phyloP scores from a whole-genome alignment of 1,140 invertebrate species.

The Lasioglossum albipes region DNA sequence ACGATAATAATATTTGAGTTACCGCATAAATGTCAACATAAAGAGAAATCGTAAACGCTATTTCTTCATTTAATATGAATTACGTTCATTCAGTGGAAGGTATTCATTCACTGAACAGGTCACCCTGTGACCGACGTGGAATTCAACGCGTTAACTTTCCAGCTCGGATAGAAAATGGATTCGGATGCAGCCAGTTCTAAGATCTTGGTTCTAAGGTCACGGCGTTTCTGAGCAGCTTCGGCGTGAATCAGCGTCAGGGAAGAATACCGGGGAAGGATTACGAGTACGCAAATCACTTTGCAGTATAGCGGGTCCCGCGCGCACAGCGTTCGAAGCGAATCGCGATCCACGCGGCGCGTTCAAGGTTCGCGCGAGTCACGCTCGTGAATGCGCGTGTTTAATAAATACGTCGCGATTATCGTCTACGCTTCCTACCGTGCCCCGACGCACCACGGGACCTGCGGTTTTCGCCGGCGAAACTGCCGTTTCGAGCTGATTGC shows the following conservation, averaged over 20 bases:
- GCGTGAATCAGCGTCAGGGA: not conserved
- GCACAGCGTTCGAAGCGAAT: not conserved
- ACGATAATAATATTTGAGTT: too few relatives aligned
- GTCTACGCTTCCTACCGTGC: not conserved
- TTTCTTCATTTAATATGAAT: too few relatives aligned
- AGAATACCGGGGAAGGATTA: not conserved
- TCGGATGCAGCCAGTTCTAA: too few relatives aligned
- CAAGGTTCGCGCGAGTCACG: not conserved
- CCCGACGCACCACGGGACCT: not conserved
- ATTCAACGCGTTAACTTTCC: too few relatives aligned
- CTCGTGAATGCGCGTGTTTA: not conserved
- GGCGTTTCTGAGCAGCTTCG: not conserved
- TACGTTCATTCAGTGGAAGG: too few relatives aligned
- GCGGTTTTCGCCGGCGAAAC: conserved; percentile 12
- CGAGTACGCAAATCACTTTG: conserved; percentile 5
- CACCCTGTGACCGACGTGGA: too few relatives aligned
- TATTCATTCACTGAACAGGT: too few relatives aligned
- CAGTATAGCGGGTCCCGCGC: too few relatives aligned
- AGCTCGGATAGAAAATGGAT: too few relatives aligned
- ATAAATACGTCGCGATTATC: conserved; percentile 36
- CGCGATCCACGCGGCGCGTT: not conserved
- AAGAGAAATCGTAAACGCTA: too few relatives aligned
- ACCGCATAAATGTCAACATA: too few relatives aligned
- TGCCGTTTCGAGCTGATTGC: conserved; percentile 19
- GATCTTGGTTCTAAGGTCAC: too few relatives aligned